Evolutionary conservation across 2,888 invertebrate species (phyloP).

Genomic region (Callosobruchus maculatus): DNA sequence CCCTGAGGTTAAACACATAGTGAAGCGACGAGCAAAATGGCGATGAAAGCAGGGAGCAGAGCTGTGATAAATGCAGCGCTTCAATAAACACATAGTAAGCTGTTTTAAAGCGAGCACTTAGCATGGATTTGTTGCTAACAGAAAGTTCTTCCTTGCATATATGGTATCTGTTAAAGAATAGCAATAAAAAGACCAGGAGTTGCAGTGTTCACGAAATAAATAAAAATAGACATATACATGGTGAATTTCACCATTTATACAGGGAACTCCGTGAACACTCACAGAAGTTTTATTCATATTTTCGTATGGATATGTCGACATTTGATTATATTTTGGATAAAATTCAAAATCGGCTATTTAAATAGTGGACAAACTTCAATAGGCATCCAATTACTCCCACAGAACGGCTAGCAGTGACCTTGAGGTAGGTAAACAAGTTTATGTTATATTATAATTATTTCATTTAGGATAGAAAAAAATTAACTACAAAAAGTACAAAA

Average conservation of each 20-base stretch:
- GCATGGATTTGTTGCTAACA: not conserved
- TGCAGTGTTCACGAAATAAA: conserved; percentile 3
- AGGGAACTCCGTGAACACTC: no score
- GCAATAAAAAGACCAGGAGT: not conserved
- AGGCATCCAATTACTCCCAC: not conserved
- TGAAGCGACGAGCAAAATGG: no score
- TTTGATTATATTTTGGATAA: conserved; percentile 2
- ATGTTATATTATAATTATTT: no score
- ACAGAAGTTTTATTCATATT: conserved; percentile 1
- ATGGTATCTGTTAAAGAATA: no score
- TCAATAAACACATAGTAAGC: not conserved
- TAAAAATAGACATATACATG: conserved; percentile 1
- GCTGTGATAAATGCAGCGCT: no score
- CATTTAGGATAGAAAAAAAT: no score
- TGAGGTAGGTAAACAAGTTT: not conserved
- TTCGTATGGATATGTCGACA: not conserved
- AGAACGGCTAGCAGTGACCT: conserved; percentile 3
- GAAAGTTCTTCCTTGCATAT: not conserved
- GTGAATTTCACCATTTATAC: not conserved
- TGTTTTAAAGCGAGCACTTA: not conserved
- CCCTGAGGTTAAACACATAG: no score
- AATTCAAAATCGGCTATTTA: not conserved
- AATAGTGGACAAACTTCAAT: not conserved
- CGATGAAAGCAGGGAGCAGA: no score
- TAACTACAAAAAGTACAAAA: no score